Percentiles rank a stretch among this genome's conserved stretches.
Evolutionary conservation across 2,113 vertebrate genomes (phyloP).

Genomic region (Eleginops maclovinus): DNA sequence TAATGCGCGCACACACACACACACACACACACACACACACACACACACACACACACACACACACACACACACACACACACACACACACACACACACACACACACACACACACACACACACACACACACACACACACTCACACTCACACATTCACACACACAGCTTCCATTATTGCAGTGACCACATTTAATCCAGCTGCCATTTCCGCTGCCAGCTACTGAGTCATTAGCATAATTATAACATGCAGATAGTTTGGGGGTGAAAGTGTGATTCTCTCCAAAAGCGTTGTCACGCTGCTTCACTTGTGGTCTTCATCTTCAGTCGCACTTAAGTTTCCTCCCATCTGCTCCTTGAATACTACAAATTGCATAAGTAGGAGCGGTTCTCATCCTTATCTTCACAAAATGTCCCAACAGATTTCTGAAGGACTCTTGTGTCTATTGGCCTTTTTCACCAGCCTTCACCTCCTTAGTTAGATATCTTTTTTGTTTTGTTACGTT

Average conservation of each 20-base stretch:
- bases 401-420: conserved; percentile 56
- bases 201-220: conserved; percentile 39
- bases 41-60: not conserved
- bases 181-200: conserved; percentile 46
- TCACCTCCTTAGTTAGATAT: conserved; percentile 21
- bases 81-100: not conserved
- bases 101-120: not conserved
- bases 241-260: conserved; percentile 56
- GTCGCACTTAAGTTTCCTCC: conserved; percentile 60
- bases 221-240: conserved; percentile 66
- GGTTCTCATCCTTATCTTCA: conserved; percentile 41
- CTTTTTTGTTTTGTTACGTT: conserved; percentile 2
- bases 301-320: conserved; percentile 57
- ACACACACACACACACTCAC: not conserved
- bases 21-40: not conserved
- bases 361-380: conserved; percentile 51
- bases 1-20: not conserved
- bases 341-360: conserved; percentile 66
- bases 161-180: conserved; percentile 36
- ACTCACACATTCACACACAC: not conserved
- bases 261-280: conserved; percentile 53
- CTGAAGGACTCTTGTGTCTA: conserved; percentile 26
- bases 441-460: conserved; percentile 43
- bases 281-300: conserved; percentile 56
- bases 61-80: not conserved